phyloP scores from a whole-genome alignment of 2,888 invertebrate species.

The Lasioglossum villosulum region DNA sequence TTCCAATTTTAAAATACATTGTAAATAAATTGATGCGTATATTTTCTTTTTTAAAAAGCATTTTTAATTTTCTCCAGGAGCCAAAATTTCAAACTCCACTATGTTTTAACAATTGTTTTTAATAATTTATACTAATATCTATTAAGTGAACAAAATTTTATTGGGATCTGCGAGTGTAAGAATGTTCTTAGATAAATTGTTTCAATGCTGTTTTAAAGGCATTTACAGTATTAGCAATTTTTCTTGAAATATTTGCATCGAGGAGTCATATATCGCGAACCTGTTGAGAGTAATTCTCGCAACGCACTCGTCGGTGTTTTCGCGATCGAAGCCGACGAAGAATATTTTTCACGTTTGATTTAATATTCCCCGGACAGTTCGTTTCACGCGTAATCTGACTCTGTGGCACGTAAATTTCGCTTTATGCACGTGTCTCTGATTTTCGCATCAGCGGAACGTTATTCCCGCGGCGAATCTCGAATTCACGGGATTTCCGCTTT shows the following conservation, averaged over 20 bases:
- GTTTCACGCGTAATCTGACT: constrained; percentile 33
- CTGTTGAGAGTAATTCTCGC: background rate
- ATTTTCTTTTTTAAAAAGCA: too few relatives aligned
- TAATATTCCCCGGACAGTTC: constrained; percentile 16
- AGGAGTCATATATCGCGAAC: background rate
- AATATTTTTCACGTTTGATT: constrained; percentile 40
- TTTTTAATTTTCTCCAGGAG: too few relatives aligned
- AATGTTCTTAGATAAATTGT: background rate
- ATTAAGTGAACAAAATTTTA: too few relatives aligned
- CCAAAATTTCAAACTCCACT: too few relatives aligned
- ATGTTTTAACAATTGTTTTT: too few relatives aligned
- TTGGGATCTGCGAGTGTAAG: too few relatives aligned
- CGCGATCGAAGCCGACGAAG: background rate
- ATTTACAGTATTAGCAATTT: background rate
- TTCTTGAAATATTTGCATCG: background rate
- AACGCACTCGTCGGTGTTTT: background rate
- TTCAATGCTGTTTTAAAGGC: background rate
- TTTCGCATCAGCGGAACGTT: constrained; percentile 18
- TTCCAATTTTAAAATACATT: too few relatives aligned
- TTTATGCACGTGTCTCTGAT: constrained; percentile 32
- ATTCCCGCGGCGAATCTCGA: constrained; percentile 7
- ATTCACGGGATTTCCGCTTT: background rate
- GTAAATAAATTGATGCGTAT: too few relatives aligned
- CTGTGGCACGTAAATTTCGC: constrained; percentile 35
- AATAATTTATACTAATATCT: too few relatives aligned